phyloP scores from a whole-genome alignment of 2,797 vertebrate genomes.

The Acanthis flammea region DNA sequence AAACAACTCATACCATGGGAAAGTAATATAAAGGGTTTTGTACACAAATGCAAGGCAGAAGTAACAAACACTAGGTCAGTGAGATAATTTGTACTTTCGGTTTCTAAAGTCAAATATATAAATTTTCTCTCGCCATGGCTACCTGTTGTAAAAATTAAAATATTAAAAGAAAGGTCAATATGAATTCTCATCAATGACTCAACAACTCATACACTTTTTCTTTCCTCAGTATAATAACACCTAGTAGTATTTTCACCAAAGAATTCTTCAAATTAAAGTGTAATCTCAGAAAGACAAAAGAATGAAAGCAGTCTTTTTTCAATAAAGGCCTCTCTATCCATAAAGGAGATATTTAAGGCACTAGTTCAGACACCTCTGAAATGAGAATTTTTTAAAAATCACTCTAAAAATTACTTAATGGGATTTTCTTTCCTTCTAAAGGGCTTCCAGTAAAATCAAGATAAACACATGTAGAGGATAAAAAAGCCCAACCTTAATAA shows the following conservation, averaged over 20 bases:
- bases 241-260: background rate
- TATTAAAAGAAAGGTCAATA: background rate
- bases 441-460: background rate
- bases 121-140: background rate
- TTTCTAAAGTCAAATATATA: background rate
- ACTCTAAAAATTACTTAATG: background rate
- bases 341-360: background rate
- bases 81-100: background rate
- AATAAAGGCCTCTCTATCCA: background rate
- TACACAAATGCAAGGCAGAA: background rate
- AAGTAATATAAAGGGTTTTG: background rate
- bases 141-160: background rate
- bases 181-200: background rate
- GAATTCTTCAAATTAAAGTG: background rate
- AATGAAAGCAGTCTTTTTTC: background rate
- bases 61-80: background rate
- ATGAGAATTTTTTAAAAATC: background rate
- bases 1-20: background rate
- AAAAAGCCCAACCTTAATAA: fast-evolving
- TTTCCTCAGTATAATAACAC: background rate
- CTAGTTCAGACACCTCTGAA: background rate
- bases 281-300: background rate
- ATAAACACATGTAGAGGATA: background rate
- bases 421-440: background rate
- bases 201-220: background rate